Percentiles rank a stretch among this genome's conserved stretches.
Conservation (phyloP, 2,797 vertebrate genomes). For the Zenarchopterus dispar region DNA sequence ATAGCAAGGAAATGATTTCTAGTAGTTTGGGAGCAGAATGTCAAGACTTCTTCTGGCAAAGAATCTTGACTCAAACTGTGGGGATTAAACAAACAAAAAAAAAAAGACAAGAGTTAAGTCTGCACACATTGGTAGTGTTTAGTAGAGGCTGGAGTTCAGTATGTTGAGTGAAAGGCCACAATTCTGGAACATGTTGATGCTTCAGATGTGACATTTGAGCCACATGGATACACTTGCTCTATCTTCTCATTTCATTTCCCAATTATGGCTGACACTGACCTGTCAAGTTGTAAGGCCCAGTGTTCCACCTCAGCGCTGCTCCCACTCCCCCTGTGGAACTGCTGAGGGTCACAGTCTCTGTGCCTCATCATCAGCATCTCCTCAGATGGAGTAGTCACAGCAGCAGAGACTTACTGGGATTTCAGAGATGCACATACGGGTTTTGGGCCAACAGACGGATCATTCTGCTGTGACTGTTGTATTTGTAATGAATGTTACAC, state of each 20-base stretch:
- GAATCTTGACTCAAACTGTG: neutral
- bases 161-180: neutral
- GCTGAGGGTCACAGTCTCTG: constrained; percentile 8
- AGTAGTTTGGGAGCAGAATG: constrained; percentile 4
- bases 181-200: neutral
- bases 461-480: neutral
- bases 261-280: constrained; percentile 39
- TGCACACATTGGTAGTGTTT: neutral
- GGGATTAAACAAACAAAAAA: neutral
- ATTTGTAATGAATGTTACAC: too few relatives aligned
- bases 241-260: constrained; percentile 41
- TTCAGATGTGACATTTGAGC: constrained; percentile 28
- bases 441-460: constrained; percentile 20
- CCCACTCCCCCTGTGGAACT: constrained; percentile 19
- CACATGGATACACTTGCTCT: constrained; percentile 42
- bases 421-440: neutral
- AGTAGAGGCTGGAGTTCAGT: neutral
- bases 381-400: neutral
- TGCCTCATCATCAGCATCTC: constrained; percentile 2
- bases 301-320: constrained; percentile 50
- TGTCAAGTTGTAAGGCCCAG: constrained; percentile 35
- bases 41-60: constrained; percentile 13
- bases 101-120: neutral
- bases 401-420: constrained; percentile 1
- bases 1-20: constrained; percentile 1